Conservation (phyloP, 2,113 vertebrate genomes). For the Gavia stellata region DNA sequence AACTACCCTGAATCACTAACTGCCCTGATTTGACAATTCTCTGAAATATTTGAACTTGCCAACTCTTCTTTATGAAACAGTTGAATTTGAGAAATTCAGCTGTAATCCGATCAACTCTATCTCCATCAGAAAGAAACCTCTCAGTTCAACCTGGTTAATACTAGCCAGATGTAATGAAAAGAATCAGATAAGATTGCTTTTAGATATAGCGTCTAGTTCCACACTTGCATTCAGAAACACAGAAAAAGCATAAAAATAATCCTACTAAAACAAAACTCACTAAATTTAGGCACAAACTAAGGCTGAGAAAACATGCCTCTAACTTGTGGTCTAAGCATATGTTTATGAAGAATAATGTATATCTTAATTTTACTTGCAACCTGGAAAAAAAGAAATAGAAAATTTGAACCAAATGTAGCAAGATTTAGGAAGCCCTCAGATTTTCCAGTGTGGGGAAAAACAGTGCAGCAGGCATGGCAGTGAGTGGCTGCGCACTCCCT, state of each 20-base stretch:
- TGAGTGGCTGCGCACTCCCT: accelerated
- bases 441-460: not conserved
- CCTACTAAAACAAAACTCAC: not conserved
- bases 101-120: not conserved
- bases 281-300: not conserved
- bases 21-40: not conserved
- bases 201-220: not conserved
- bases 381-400: not conserved
- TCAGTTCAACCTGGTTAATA: not conserved
- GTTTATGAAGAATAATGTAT: not conserved
- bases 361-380: not conserved
- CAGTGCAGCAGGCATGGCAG: accelerated
- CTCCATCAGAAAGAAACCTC: not conserved
- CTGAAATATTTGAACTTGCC: not conserved
- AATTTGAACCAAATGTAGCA: not conserved
- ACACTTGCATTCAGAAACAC: not conserved
- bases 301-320: not conserved
- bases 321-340: not conserved
- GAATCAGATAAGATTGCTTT: not conserved
- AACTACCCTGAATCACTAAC: not conserved
- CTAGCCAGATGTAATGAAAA: not conserved
- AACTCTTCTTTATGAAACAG: not conserved
- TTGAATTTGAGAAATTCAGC: not conserved
- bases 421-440: not conserved
- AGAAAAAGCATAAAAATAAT: not conserved